phyloP scores from a whole-genome alignment of 2,888 invertebrate species.

The Archaeoteleia sp. region DNA sequence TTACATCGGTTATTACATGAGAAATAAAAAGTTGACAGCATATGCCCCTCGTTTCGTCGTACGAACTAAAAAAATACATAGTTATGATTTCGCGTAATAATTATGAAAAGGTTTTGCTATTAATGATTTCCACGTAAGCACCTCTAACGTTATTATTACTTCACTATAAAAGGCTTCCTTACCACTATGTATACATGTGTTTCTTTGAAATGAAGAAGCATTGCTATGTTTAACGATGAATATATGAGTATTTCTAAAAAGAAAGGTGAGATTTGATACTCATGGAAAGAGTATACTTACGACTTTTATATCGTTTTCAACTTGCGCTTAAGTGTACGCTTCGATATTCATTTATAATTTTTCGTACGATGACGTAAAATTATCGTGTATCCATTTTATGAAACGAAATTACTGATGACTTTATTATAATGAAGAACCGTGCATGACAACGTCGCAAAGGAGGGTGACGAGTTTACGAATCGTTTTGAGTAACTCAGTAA shows the following conservation, averaged over 20 bases:
- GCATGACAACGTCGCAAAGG: constrained; percentile 49
- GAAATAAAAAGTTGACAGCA: constrained; percentile 40
- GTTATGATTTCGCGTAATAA: constrained; percentile 27
- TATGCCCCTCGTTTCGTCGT: constrained; percentile 16
- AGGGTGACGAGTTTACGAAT: constrained; percentile 62
- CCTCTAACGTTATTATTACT: constrained; percentile 27
- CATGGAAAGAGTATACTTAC: too few species aligned
- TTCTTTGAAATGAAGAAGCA: too few species aligned
- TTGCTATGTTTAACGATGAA: too few species aligned
- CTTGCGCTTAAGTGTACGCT: too few species aligned
- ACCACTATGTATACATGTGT: too few species aligned
- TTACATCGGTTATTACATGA: constrained; percentile 35
- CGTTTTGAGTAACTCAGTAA: constrained; percentile 67
- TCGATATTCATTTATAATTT: too few species aligned
- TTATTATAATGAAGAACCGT: constrained; percentile 69
- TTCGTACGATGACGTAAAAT: constrained; percentile 33
- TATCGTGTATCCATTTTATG: constrained; percentile 56
- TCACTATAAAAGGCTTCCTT: constrained; percentile 6
- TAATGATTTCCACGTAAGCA: constrained; percentile 27
- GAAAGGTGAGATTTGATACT: too few species aligned
- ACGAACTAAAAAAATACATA: constrained; percentile 19
- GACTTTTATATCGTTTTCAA: too few species aligned
- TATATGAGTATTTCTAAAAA: too few species aligned
- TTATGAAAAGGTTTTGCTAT: constrained; percentile 13
- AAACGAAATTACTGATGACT: constrained; percentile 69